Conservation (phyloP, 2,797 vertebrate genomes). For the Pangasius sanitwongsei region DNA sequence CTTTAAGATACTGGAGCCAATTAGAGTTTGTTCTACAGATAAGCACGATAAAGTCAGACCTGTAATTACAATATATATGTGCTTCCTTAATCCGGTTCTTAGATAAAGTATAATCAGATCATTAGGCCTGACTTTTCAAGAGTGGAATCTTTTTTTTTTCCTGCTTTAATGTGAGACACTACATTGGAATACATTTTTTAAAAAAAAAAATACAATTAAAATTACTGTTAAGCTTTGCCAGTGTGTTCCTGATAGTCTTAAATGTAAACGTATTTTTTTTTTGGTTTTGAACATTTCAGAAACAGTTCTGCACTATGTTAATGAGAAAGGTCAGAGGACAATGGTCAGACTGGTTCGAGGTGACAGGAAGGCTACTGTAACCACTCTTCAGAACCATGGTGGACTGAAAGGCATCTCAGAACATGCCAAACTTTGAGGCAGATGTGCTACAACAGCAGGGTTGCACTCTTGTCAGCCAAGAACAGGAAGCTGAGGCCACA, state of each 20-base stretch:
- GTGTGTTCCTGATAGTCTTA: neutral
- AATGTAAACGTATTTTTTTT: neutral
- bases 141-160: neutral
- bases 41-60: conserved; percentile 5
- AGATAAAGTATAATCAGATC: conserved; percentile 8
- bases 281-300: too few species aligned
- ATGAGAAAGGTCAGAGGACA: neutral
- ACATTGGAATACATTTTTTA: neutral
- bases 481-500: neutral
- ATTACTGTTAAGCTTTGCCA: neutral
- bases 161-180: too few species aligned
- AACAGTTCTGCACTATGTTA: too few species aligned
- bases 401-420: neutral
- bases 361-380: neutral
- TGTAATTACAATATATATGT: conserved; percentile 27
- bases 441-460: neutral
- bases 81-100: conserved; percentile 13
- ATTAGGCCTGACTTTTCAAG: neutral
- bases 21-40: conserved; percentile 20
- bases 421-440: neutral
- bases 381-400: neutral
- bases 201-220: neutral
- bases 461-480: neutral
- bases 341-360: neutral
- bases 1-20: conserved; percentile 15